Conservation (phyloP, 37 sponge, comb jelly and placozoan species). For the Haliclona indistincta region DNA sequence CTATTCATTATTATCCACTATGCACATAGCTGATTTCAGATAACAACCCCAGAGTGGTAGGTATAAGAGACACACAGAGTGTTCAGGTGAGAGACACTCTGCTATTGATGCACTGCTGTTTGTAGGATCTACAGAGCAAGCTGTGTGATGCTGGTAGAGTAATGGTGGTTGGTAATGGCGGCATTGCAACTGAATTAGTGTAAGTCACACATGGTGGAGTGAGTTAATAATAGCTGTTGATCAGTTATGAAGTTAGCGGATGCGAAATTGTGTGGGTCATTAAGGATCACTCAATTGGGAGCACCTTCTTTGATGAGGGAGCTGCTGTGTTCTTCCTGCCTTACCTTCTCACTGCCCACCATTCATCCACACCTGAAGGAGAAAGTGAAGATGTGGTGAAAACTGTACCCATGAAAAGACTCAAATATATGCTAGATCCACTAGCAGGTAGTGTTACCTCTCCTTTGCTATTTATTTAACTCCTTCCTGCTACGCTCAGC, state of each 20-base stretch:
- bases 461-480: neutral
- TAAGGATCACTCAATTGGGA: slow-evolving; percentile 82
- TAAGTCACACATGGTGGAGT: slow-evolving; percentile 25
- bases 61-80: slow-evolving; percentile 97
- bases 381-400: slow-evolving; percentile 5
- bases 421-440: slow-evolving; percentile 70
- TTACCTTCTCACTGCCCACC: slow-evolving; percentile 16
- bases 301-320: slow-evolving; percentile 92
- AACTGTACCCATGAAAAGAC: slow-evolving; percentile 53
- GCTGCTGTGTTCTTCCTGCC: slow-evolving; percentile 93
- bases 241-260: slow-evolving; percentile 72
- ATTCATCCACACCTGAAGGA: neutral
- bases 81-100: slow-evolving; percentile 48
- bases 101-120: neutral
- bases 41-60: slow-evolving; percentile 66
- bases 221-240: neutral
- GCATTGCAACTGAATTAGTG: slow-evolving; percentile 97
- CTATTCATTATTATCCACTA: neutral
- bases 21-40: slow-evolving; percentile 38
- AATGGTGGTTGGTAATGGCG: slow-evolving; percentile 95
- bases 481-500: neutral
- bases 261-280: slow-evolving; percentile 95
- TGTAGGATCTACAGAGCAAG: slow-evolving; percentile 72
- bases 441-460: neutral
- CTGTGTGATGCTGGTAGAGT: slow-evolving; percentile 71